Base-by-base conservation (phyloP, 2,113 vertebrate genomes). In the Lepisosteus oculatus region DNA sequence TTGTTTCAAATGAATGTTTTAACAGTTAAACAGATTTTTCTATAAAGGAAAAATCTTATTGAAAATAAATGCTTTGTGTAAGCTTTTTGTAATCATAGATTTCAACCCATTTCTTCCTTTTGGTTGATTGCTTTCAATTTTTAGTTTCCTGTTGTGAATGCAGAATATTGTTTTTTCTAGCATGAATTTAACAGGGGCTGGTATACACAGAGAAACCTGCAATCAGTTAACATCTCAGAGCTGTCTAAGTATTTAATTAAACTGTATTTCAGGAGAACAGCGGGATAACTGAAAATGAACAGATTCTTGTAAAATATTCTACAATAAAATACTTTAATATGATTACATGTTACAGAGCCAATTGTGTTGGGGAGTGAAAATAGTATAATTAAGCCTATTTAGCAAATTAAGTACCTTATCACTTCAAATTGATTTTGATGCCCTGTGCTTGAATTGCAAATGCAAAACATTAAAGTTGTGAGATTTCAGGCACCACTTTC, bases 141-240 rank as follows among this genome's bases (percentile, higher is more conserved):
- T 64, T 8, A 61, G 62, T 67, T 67, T 51, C 59, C 57, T 71
- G 43, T 67, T 68, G 47, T 75, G 74, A 44, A 71, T 44, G 62
- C 29, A 47, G 47, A 61, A 66, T 29, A 42, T 15, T 47, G n/a
- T 43, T 63, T 63, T 29, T 41, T 14, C 43, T 68, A 65, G 42
- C 67, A 44, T 55, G 15, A 11, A 67, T 55, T 76, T 68, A 55
- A 44, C 59, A 55, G 74, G 68, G 59, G 69, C 61, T 61, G 29
- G 29, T 59, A 55, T 17, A 67, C 65, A 64, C 14, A 59, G 43
- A 72, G 62, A 68, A 78, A 71, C 72, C 69, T 78, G 65, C 64
- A 74, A 74, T 78, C 76, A 74, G 72, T 45, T 57, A 65, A 67
- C 67, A 69, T 41, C 54, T 66, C 51, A 74, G 45, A 77, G 67